Base-by-base conservation (phyloP, 2,888 invertebrate genomes). In the Himalopsyche kuldschensis region DNA sequence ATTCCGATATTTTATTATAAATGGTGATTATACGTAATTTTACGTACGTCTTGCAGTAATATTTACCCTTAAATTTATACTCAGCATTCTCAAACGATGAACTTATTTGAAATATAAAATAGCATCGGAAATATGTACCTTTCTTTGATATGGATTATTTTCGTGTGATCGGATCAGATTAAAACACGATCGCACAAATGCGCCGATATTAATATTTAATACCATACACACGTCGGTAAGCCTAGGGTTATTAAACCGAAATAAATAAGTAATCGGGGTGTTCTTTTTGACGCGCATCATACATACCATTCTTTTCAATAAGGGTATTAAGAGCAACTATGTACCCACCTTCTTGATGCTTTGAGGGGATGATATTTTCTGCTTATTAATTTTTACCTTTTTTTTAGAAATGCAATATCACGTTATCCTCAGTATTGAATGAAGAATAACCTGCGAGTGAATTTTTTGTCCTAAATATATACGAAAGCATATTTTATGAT, bases 181-280 rank as follows among this genome's bases (percentile, higher is more conserved):
- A 69, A 30, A 27, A 30, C 69, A 69, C 27, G 27, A 27, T 8
- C 30, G 17, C 75, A 35, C 75, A 46, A 80, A 47, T 75, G 32
- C 30, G 24, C n/a, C 20, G 75, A 75, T 80, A 80, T 80, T 80
- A 80, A 80, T 80, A 80, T 80, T 80, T 75, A 41, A 79, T 79
- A 41, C 76, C 35, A 8, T 8, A 76, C 76, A 41, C 76, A 20
- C 76, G 76, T 32, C 76, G 8, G 3, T 76, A 82, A 82, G 79
- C 82, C 47, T 17, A 27, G 48, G 30, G 78, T 78, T 82, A 82
- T 82, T 82, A 82, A 82, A 82, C 31, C 24, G 48, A 35, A 46
- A 35, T 24, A 30, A 30, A 46, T 63, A 78, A 82, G 79, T 69
- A 69, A 69, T 69, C 47, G 32, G 35, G 82, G 82, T 47, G 82